Evolutionary conservation across 2,113 vertebrate species (phyloP).

Genomic region (Phalacrocorax brasilianus): DNA sequence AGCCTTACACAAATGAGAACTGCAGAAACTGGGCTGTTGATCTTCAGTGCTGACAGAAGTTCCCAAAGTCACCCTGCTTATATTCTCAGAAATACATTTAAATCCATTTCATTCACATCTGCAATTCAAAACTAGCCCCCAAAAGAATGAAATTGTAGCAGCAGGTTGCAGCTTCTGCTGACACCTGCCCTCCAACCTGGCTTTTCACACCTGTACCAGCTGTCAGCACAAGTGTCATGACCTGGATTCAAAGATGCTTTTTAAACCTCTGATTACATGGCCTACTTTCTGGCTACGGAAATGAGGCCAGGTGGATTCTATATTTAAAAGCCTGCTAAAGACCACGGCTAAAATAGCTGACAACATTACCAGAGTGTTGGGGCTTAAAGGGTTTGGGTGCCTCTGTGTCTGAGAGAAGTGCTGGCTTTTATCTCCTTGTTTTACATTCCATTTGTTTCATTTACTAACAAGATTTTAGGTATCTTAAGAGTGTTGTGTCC

Average conservation of each 20-base stretch:
- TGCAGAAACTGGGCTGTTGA: background rate
- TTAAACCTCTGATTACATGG: background rate
- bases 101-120: background rate
- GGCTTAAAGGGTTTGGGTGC: background rate
- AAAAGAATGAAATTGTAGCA: background rate
- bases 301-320: conserved; percentile 56
- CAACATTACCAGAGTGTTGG: background rate
- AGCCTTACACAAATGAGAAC: background rate
- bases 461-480: background rate
- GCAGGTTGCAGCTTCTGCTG: background rate
- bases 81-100: background rate
- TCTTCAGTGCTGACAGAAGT: background rate
- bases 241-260: conserved; percentile 31
- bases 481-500: background rate
- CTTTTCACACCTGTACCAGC: background rate
- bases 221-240: background rate
- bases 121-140: background rate
- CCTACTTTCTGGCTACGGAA: conserved; percentile 30
- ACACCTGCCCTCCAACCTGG: background rate
- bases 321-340: conserved; percentile 45
- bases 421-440: background rate
- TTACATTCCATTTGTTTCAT: background rate
- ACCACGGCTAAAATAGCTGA: background rate
- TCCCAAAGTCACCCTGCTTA: background rate
- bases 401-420: background rate